A percentile compares a stretch with the other conserved stretches of the same genome.
Evolutionary conservation across 2,888 invertebrate genomes (phyloP).

Genomic region (Drosophila mulleri): DNA sequence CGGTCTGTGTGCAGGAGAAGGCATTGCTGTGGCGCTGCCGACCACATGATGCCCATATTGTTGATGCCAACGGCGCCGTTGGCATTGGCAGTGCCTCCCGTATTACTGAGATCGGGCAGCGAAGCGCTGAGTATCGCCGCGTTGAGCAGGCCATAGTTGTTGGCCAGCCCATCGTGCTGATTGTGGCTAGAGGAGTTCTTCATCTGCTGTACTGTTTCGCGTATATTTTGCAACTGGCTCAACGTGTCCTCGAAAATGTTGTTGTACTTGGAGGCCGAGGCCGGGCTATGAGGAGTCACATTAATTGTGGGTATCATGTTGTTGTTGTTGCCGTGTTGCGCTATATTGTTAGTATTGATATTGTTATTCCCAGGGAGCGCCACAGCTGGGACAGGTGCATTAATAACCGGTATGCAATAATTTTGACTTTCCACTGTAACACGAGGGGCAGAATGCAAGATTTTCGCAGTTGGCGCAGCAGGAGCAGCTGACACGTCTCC

Average conservation of each 20-base stretch:
- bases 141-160: conserved; percentile 77
- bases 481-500: conserved; percentile 34
- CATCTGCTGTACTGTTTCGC: conserved; percentile 85
- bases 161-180: conserved; percentile 77
- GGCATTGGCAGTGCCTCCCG: conserved; percentile 16
- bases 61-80: conserved; percentile 42
- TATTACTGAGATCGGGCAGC: conserved; percentile 83
- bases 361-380: conserved; percentile 16
- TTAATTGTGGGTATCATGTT: conserved; percentile 92
- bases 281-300: conserved; percentile 95
- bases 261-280: conserved; percentile 90
- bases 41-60: conserved; percentile 77
- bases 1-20: conserved; percentile 85
- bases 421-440: conserved; percentile 77
- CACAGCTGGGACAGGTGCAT: conserved; percentile 65
- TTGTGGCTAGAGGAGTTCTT: conserved; percentile 83
- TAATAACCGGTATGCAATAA: conserved; percentile 83
- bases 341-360: conserved; percentile 54
- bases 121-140: conserved; percentile 81
- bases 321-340: conserved; percentile 54
- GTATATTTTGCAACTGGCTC: conserved; percentile 84
- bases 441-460: conserved; percentile 38
- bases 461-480: conserved; percentile 36
- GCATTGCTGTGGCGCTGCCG: conserved; percentile 82
- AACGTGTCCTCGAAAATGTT: conserved; percentile 87